phyloP scores from a whole-genome alignment of 2,797 vertebrate genomes.

The Syndactyla subalaris region DNA sequence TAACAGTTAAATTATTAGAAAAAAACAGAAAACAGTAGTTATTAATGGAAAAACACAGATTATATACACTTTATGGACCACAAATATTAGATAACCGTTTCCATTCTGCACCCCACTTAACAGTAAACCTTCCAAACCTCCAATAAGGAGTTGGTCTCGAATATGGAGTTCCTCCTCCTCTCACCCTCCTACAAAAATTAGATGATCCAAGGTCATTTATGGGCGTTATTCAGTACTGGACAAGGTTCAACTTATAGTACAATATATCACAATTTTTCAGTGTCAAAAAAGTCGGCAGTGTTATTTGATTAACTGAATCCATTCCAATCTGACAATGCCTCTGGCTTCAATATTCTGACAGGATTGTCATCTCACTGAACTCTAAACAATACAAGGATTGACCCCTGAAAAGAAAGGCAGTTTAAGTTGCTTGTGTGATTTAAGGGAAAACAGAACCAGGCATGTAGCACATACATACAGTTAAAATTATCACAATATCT shows the following conservation, averaged over 20 bases:
- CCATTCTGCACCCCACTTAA: background rate
- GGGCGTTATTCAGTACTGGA: background rate
- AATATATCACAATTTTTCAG: slow-evolving; percentile 54
- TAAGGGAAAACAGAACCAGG: background rate
- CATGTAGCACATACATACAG: background rate
- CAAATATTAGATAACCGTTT: background rate
- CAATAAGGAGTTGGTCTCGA: background rate
- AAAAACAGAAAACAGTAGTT: background rate
- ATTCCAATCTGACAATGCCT: slow-evolving; percentile 33
- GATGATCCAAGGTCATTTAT: slow-evolving; percentile 26
- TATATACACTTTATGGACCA: background rate
- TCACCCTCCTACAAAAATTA: background rate
- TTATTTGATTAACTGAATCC: slow-evolving; percentile 45
- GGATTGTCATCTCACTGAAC: background rate
- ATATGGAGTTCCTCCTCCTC: background rate
- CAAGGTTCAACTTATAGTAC: slow-evolving; percentile 1
- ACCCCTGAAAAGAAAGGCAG: background rate
- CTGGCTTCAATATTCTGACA: slow-evolving; percentile 53
- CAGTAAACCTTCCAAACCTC: background rate
- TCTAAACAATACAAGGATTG: background rate
- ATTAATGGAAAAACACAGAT: background rate
- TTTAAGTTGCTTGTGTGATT: background rate
- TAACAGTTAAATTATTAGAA: background rate
- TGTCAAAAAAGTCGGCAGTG: slow-evolving; percentile 26
- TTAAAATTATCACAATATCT: background rate